A percentile compares a stretch with the other conserved stretches of the same genome.
Evolutionary conservation across 2,888 invertebrate genomes (phyloP).

Genomic region (Serripes groenlandicus): DNA sequence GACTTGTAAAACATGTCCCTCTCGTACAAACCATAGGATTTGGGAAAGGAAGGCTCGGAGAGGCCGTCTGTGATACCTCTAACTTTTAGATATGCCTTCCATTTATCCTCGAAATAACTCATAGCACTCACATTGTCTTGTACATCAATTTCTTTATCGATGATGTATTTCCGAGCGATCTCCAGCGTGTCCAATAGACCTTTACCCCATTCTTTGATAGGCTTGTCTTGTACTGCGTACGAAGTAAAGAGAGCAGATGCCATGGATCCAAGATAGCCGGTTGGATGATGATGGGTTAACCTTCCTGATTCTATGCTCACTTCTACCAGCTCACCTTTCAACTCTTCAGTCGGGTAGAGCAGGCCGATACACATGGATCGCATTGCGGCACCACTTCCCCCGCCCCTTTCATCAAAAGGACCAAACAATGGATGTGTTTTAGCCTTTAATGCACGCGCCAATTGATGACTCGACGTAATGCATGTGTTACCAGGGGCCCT

Average conservation of each 20-base stretch:
- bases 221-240: constrained; percentile 77
- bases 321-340: constrained; percentile 78
- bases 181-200: constrained; percentile 76
- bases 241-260: constrained; percentile 81
- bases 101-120: constrained; percentile 78
- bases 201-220: constrained; percentile 80
- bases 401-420: constrained; percentile 65
- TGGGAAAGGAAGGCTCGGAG: constrained; percentile 76
- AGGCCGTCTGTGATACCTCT: constrained; percentile 76
- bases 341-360: constrained; percentile 75
- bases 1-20: constrained; percentile 80
- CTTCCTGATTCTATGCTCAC: constrained; percentile 82
- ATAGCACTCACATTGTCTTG: constrained; percentile 78
- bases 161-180: constrained; percentile 76
- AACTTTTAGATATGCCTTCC: constrained; percentile 78
- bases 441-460: background rate
- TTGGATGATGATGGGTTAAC: constrained; percentile 84
- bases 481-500: constrained; percentile 30
- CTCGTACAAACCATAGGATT: constrained; percentile 72
- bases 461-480: background rate
- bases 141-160: constrained; percentile 69
- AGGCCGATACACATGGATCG: constrained; percentile 84
- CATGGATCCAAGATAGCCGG: constrained; percentile 82
- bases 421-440: background rate
- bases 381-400: constrained; percentile 85